phyloP scores from a whole-genome alignment of 2,113 vertebrate species.

The Scomber colias region DNA sequence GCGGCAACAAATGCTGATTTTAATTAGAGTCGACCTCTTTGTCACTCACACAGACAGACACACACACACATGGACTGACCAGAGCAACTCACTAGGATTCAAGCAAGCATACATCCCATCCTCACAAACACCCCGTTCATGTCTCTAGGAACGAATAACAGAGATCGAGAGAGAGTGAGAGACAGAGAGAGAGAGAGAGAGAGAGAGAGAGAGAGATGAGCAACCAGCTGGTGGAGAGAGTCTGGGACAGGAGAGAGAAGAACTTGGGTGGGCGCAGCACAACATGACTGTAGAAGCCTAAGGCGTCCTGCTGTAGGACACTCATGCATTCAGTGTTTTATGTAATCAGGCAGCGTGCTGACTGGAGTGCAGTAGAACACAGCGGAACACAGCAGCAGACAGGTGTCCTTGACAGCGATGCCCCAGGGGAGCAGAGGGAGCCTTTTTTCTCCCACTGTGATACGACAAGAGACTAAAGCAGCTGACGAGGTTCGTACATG shows the following conservation, averaged over 20 bases:
- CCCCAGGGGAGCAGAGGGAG: conserved; percentile 49
- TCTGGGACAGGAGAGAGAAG: conserved; percentile 33
- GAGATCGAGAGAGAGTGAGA: neutral
- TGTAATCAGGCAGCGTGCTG: conserved; percentile 68
- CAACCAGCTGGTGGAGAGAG: conserved; percentile 64
- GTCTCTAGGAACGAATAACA: conserved; percentile 42
- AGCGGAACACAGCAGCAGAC: conserved; percentile 69
- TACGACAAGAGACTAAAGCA: conserved; percentile 50
- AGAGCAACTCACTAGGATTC: conserved; percentile 39
- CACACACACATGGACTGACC: conserved; percentile 39
- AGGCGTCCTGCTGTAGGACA: conserved; percentile 72
- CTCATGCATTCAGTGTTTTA: conserved; percentile 61
- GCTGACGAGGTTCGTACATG: conserved; percentile 7
- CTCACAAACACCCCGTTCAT: conserved; percentile 21
- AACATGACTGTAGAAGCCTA: conserved; percentile 59
- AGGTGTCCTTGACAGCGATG: conserved; percentile 75
- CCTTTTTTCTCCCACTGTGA: conserved; percentile 56
- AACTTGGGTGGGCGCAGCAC: conserved; percentile 46
- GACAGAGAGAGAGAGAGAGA: conserved; percentile 3
- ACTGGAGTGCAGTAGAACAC: conserved; percentile 67
- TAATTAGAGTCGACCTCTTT: conserved; percentile 76
- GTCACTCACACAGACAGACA: conserved; percentile 58
- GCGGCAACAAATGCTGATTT: conserved; percentile 71
- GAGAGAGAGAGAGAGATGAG: conserved; percentile 55
- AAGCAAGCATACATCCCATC: conserved; percentile 2